Base-by-base conservation (phyloP, 2,888 invertebrate genomes). In the Latheticus oryzae region DNA sequence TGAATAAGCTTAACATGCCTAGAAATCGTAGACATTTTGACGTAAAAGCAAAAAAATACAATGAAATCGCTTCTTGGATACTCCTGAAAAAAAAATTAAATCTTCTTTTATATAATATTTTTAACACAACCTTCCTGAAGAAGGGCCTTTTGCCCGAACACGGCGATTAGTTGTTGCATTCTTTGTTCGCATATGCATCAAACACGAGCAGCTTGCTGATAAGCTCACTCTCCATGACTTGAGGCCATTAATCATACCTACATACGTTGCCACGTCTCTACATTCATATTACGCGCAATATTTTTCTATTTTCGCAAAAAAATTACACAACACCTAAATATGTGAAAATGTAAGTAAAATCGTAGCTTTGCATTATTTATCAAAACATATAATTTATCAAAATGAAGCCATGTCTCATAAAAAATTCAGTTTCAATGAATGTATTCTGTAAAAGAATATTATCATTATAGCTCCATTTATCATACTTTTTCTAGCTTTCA, bases 191-290 rank as follows among this genome's bases (percentile, higher is more conserved):
- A 47, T 47, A 38, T 58, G 45, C 35, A 52, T 38, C 32, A 45
- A 43, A 52, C 50, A 33, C 42, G 50, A 45, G 28, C 35, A 42
- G 51, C 40, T 53, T 30, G 38, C 58, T 53, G 52, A 58, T 54
- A 54, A 58, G 54, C 54, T 43, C 19, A 24, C 48, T 50, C 50
- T 48, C 50, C 64, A 62, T 63, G 66, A 56, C 61, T 62, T 56
- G 33, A 26, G 30, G 28, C 59, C 64, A 66, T 66, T 66, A 66
- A 66, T 66, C 66, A 66, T n/a, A n/a, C n/a, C 42, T 48, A 45
- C 50, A 43, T n/a, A 56, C 59, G 54, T 50, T 61, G 60, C 42
- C 53, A 43, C 57, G 37, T 42, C 52, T 43, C 43, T 62, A 62
- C 63, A 63, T 60, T 65, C 61, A 61, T 61, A 62, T 59, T 62